A percentile compares a stretch with the other conserved stretches of the same genome.
Evolutionary conservation across 2,797 vertebrate species (phyloP).

Genomic region (Uromys caudimaculatus): DNA sequence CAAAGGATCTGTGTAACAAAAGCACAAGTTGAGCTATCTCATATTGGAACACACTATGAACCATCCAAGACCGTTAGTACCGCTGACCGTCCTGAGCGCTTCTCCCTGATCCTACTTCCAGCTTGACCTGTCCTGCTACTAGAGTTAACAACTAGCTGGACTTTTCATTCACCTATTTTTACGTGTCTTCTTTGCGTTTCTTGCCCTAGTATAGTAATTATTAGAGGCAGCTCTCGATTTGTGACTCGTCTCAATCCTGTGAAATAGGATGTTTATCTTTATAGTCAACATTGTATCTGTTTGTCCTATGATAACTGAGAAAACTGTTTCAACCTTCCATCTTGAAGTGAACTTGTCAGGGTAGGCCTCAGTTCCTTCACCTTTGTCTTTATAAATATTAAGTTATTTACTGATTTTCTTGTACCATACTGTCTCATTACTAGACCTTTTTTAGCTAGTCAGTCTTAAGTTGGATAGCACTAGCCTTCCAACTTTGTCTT

Average conservation of each 20-base stretch:
- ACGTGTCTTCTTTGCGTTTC: neutral
- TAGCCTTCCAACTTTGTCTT: neutral
- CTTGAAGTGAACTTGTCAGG: neutral
- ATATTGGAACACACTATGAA: neutral
- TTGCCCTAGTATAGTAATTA: neutral
- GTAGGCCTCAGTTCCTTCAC: neutral
- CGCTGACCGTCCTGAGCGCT: neutral
- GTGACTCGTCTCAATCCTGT: neutral
- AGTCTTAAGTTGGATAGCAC: neutral
- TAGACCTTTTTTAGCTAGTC: neutral
- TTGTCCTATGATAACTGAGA: neutral
- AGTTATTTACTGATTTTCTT: constrained; percentile 5
- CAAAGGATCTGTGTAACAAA: neutral
- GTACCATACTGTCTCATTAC: neutral
- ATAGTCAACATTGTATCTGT: neutral
- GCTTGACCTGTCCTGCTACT: neutral
- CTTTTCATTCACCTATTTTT: neutral
- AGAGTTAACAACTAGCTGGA: neutral
- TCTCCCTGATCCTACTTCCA: neutral
- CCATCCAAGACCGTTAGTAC: neutral
- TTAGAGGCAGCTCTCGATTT: neutral
- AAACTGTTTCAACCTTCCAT: neutral
- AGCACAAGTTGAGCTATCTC: neutral
- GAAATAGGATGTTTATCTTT: neutral
- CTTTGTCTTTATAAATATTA: constrained; percentile 24